phyloP scores from a whole-genome alignment of 2,888 invertebrate species.

The Melanargia galathea region DNA sequence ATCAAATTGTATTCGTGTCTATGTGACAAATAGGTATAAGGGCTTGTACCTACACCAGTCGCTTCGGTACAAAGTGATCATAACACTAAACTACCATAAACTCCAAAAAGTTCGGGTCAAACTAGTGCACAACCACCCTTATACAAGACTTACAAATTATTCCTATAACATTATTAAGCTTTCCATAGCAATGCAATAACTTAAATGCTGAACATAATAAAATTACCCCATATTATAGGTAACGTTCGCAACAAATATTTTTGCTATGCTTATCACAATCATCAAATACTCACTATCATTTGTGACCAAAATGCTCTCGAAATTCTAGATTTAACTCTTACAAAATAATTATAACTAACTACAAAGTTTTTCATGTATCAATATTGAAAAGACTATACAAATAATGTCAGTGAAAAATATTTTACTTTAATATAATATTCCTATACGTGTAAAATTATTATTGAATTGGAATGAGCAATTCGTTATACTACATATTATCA shows the following conservation, averaged over 20 bases:
- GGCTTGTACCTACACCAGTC: no score
- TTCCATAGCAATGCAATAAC: neutral
- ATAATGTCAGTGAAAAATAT: conserved; percentile 3
- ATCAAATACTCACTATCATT: neutral
- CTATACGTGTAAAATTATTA: neutral
- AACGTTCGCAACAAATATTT: neutral
- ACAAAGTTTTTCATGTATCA: neutral
- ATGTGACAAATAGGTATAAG: no score
- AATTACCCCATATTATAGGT: neutral
- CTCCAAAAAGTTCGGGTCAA: no score
- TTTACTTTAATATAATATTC: conserved; percentile 1
- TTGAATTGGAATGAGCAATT: conserved; percentile 7
- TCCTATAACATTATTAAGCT: no score
- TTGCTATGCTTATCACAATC: neutral
- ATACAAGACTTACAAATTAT: no score
- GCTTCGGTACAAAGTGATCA: no score
- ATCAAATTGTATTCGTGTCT: no score
- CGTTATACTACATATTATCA: neutral
- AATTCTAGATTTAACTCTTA: neutral
- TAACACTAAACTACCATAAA: no score
- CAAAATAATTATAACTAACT: neutral
- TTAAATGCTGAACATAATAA: neutral
- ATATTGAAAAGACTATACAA: neutral
- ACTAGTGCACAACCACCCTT: no score
- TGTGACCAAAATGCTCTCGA: conserved; percentile 7